Evolutionary conservation across 1,140 invertebrate species (phyloP).

Genomic region (Ceratina australensis): DNA sequence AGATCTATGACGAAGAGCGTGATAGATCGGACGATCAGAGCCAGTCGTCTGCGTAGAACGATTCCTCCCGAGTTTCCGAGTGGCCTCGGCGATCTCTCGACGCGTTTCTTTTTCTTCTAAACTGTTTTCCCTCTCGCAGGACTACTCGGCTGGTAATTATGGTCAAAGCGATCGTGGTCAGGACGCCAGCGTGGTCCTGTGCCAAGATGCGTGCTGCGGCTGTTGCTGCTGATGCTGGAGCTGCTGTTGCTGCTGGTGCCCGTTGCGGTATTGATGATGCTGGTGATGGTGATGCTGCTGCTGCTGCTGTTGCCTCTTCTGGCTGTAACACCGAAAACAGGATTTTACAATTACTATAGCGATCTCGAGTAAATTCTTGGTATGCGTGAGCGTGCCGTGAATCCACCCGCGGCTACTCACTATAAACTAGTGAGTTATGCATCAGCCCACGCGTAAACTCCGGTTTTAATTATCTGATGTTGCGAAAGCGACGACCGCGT

Average conservation of each 20-base stretch:
- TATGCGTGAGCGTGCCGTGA: slow-evolving; percentile 15
- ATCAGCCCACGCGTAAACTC: not conserved
- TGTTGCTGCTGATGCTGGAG: slow-evolving; percentile 62
- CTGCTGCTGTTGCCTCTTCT: slow-evolving; percentile 62
- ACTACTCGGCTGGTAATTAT: slow-evolving; percentile 30
- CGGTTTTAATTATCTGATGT: slow-evolving; percentile 7
- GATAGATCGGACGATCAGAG: not conserved
- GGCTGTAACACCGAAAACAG: slow-evolving; percentile 56
- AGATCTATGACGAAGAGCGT: slow-evolving; percentile 11
- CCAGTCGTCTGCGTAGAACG: not conserved
- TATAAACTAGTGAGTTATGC: not conserved
- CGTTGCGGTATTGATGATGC: slow-evolving; percentile 12
- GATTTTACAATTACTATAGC: slow-evolving; percentile 26
- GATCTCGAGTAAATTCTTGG: not conserved
- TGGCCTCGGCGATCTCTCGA: not conserved
- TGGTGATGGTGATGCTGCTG: slow-evolving; percentile 40
- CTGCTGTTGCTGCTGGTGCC: slow-evolving; percentile 31
- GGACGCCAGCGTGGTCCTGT: slow-evolving; percentile 75
- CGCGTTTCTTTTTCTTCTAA: not conserved
- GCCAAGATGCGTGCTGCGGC: slow-evolving; percentile 71
- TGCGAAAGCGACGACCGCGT: not conserved
- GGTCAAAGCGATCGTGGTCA: slow-evolving; percentile 69
- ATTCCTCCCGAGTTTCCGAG: not conserved
- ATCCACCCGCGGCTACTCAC: not conserved
- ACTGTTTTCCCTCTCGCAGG: slow-evolving; percentile 1